phyloP scores from a whole-genome alignment of 2,113 vertebrate genomes.

The Salminus brasiliensis region DNA sequence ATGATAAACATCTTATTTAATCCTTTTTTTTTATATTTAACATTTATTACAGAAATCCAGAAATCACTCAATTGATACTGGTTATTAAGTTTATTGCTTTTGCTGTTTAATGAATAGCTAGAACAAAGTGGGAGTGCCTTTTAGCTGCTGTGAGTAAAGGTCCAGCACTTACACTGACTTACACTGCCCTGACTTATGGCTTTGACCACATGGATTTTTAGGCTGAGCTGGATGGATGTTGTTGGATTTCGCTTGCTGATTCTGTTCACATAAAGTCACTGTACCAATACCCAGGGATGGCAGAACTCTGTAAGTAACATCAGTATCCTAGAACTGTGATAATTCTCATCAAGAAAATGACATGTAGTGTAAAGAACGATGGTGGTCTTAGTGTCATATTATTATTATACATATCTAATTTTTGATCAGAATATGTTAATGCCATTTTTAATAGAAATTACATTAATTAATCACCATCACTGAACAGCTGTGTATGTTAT shows the following conservation, averaged over 20 bases:
- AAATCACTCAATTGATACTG: conserved; percentile 34
- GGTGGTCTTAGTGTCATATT: no score
- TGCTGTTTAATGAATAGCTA: conserved; percentile 77
- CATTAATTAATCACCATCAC: no score
- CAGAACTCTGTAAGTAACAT: conserved; percentile 35
- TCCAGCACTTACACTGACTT: not conserved
- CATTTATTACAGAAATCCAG: no score
- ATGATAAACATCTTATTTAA: no score
- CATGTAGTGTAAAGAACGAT: no score
- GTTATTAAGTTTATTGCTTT: conserved; percentile 51
- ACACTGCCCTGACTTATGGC: not conserved
- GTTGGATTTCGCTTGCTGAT: not conserved
- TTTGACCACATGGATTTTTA: not conserved
- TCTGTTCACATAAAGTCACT: not conserved
- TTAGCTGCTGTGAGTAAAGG: conserved; percentile 3
- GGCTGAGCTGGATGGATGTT: not conserved
- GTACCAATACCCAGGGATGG: conserved; percentile 2
- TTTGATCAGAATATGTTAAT: no score
- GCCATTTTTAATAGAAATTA: no score
- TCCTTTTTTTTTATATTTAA: no score
- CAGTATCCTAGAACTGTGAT: not conserved
- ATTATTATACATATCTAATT: no score
- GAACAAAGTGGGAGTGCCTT: conserved; percentile 61
- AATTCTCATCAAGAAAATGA: not conserved
- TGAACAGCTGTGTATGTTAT: no score